Percentiles rank a stretch among this genome's conserved stretches.
phyloP scores from a whole-genome alignment of 37 sponge, comb jelly and placozoan species.

The Geodia barretti region DNA sequence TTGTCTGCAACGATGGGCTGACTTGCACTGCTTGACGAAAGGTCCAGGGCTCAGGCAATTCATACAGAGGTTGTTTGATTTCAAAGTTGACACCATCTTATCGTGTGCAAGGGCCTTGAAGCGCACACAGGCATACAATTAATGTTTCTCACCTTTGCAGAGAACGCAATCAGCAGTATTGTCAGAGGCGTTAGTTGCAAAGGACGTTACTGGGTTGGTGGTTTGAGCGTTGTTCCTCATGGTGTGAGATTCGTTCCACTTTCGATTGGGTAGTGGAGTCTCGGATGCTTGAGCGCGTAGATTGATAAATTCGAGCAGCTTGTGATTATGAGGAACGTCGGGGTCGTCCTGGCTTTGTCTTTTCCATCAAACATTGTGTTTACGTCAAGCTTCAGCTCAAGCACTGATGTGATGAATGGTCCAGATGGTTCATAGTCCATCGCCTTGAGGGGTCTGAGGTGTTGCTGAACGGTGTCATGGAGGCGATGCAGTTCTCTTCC shows the following conservation, averaged over 20 bases:
- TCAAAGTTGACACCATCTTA: not conserved
- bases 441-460: slow-evolving; percentile 21
- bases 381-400: slow-evolving; percentile 23
- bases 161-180: not conserved
- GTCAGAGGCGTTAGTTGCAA: not conserved
- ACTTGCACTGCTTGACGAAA: slow-evolving; percentile 20
- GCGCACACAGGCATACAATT: slow-evolving; percentile 3
- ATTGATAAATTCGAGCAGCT: slow-evolving; percentile 19
- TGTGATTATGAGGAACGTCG: slow-evolving; percentile 13
- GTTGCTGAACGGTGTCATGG: slow-evolving; percentile 20
- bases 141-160: slow-evolving; percentile 22
- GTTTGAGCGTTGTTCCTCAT: no score
- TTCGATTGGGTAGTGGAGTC: not conserved
- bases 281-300: slow-evolving; percentile 25
- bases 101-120: slow-evolving; percentile 27
- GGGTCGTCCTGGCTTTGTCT: slow-evolving; percentile 15
- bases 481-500: slow-evolving; percentile 18
- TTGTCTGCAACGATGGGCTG: slow-evolving; percentile 4
- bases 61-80: slow-evolving; percentile 11
- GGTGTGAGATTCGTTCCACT: not conserved
- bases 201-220: not conserved
- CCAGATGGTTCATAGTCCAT: slow-evolving; percentile 25
- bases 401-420: slow-evolving; percentile 16
- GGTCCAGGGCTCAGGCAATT: slow-evolving; percentile 17
- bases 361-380: slow-evolving; percentile 40